These are phyloP conservation scores for Mus spicilegus DNA, from an alignment of 2,113 vertebrate genomes.

Conservation along the genomic window DNA sequence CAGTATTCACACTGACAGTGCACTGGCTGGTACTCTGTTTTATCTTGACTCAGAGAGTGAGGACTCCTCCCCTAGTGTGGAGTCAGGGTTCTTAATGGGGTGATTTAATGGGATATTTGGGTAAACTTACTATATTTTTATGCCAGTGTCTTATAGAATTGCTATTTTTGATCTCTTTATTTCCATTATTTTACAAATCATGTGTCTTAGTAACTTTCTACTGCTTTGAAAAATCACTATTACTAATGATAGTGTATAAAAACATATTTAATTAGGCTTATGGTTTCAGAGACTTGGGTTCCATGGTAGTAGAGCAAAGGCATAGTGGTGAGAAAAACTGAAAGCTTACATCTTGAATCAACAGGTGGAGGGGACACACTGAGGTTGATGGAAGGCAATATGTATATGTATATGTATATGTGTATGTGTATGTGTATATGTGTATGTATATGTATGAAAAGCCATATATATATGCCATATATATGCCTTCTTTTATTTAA, in stretches of 20 bases:
- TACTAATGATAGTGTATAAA: not conserved
- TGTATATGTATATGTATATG: no score
- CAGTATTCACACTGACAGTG: not conserved
- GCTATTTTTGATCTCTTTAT: not conserved
- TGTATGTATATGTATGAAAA: no score
- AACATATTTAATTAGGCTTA: not conserved
- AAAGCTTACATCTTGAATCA: not conserved
- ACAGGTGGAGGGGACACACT: not conserved
- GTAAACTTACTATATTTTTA: not conserved
- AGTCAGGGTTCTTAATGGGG: not conserved
- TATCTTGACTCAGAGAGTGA: not conserved
- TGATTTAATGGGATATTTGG: not conserved
- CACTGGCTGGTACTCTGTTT: not conserved
- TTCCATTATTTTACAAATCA: not conserved
- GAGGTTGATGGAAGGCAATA: not conserved
- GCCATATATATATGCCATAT: no score
- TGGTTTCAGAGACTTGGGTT: not conserved
- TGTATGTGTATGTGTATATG: no score
- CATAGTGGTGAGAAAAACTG: not conserved
- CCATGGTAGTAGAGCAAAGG: not conserved
- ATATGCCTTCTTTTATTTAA: no score
- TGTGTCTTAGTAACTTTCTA: not conserved
- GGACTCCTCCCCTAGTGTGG: not conserved
- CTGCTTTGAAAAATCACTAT: not conserved
- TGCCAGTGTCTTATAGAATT: not conserved